A percentile compares a stretch with the other conserved stretches of the same genome.
Conservation (phyloP, 2,797 vertebrate genomes). For the Sebastes melanostomus region DNA sequence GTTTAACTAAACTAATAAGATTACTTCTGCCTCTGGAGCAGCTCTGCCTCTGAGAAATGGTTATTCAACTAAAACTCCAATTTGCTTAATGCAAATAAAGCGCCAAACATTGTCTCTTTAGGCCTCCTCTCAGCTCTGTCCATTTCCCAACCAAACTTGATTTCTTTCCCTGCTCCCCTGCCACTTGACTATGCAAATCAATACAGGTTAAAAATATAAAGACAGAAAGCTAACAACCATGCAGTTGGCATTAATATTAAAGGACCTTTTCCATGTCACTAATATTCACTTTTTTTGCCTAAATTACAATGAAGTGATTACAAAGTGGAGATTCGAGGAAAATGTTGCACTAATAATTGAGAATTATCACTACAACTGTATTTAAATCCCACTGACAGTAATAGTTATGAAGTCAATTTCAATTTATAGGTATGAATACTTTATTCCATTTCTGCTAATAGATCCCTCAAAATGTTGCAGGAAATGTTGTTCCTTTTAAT, state of each 20-base stretch:
- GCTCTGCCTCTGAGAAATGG: slow-evolving; percentile 55
- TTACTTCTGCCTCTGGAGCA: slow-evolving; percentile 49
- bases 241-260: background rate
- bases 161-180: slow-evolving; percentile 14
- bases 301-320: background rate
- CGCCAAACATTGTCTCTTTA: slow-evolving; percentile 37
- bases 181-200: slow-evolving; percentile 29
- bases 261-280: background rate
- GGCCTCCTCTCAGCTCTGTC: slow-evolving; percentile 40
- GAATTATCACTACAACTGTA: background rate
- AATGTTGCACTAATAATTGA: background rate
- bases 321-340: background rate
- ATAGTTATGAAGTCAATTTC: background rate
- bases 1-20: slow-evolving; percentile 67
- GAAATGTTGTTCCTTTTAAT: too few relatives aligned
- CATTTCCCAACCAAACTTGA: slow-evolving; percentile 24
- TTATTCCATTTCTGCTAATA: too few relatives aligned
- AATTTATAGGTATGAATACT: background rate
- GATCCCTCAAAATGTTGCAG: too few relatives aligned
- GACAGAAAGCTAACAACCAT: background rate
- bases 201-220: slow-evolving; percentile 12
- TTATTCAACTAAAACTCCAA: slow-evolving; percentile 61
- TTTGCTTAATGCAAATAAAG: slow-evolving; percentile 69
- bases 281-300: background rate
- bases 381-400: background rate